A percentile compares a stretch with the other conserved stretches of the same genome.
Conservation (phyloP, 2,888 invertebrate genomes). For the Lasioglossum zephyrum region DNA sequence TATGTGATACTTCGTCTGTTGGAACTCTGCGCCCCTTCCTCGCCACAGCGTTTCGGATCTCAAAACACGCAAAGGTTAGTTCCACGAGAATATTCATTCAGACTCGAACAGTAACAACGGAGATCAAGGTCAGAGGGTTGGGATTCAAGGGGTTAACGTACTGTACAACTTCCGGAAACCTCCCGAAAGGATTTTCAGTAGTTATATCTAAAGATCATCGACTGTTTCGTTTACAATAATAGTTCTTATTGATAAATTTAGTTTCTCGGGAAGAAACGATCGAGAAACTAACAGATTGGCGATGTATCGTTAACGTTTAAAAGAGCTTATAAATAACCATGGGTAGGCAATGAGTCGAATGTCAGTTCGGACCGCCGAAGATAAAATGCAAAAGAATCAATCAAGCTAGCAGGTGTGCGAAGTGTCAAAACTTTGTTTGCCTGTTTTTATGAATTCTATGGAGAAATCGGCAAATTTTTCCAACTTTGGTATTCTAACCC, state of each 20-base stretch:
- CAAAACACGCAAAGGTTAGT: conserved; percentile 64
- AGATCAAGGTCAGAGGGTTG: neutral
- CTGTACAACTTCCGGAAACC: no score
- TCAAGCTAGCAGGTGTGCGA: neutral
- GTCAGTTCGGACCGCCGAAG: neutral
- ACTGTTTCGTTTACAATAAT: neutral
- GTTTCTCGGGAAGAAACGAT: neutral
- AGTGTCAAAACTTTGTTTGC: neutral
- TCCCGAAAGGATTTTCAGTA: no score
- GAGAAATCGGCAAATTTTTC: neutral
- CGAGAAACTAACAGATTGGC: neutral
- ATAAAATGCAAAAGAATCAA: neutral
- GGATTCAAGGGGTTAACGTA: neutral
- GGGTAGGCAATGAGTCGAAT: neutral
- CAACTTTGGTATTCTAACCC: neutral
- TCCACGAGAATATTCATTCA: neutral
- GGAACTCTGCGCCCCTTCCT: conserved; percentile 30
- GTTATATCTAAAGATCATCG: neutral
- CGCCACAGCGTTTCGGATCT: conserved; percentile 50
- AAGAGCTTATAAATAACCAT: neutral
- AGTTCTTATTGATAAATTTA: neutral
- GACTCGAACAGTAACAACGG: neutral
- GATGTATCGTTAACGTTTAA: neutral
- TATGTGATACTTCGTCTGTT: conserved; percentile 69
- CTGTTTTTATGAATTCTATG: neutral